A percentile compares a stretch with the other conserved stretches of the same genome.
Conservation (phyloP, 2,113 vertebrate species). For the Burhinus oedicnemus region DNA sequence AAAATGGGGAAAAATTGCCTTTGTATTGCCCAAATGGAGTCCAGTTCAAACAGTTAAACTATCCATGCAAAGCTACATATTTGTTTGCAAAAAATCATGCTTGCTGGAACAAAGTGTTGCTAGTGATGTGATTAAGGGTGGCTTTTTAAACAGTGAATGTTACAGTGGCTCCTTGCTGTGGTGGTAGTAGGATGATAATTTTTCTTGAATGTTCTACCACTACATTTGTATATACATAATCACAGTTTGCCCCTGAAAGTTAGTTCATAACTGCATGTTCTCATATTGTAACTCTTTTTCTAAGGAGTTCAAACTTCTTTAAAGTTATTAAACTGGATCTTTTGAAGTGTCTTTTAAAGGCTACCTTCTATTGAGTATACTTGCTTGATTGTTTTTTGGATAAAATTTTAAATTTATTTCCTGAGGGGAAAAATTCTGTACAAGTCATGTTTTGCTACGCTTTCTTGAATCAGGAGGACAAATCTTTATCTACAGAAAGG, state of each 20-base stretch:
- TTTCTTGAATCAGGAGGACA: neutral
- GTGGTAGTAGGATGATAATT: neutral
- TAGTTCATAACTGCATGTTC: neutral
- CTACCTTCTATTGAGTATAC: neutral
- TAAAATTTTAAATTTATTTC: neutral
- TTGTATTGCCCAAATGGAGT: neutral
- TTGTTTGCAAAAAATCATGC: neutral
- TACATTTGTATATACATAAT: neutral
- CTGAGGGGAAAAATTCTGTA: neutral
- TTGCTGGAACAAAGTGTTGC: neutral
- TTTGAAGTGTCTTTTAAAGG: neutral
- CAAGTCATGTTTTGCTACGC: neutral
- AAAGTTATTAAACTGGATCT: neutral
- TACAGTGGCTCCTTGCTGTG: neutral
- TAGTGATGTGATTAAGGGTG: neutral
- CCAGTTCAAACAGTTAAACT: neutral
- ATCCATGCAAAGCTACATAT: neutral
- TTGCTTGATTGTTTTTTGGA: neutral
- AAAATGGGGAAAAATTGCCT: neutral
- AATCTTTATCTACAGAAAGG: neutral
- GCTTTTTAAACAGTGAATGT: neutral
- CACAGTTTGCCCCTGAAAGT: neutral
- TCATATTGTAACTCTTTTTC: neutral
- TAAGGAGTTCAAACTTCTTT: neutral
- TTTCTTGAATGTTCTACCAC: neutral